A percentile compares a stretch with the other conserved stretches of the same genome.
phyloP scores from a whole-genome alignment of 2,113 vertebrate genomes.

The Ciconia maguari region DNA sequence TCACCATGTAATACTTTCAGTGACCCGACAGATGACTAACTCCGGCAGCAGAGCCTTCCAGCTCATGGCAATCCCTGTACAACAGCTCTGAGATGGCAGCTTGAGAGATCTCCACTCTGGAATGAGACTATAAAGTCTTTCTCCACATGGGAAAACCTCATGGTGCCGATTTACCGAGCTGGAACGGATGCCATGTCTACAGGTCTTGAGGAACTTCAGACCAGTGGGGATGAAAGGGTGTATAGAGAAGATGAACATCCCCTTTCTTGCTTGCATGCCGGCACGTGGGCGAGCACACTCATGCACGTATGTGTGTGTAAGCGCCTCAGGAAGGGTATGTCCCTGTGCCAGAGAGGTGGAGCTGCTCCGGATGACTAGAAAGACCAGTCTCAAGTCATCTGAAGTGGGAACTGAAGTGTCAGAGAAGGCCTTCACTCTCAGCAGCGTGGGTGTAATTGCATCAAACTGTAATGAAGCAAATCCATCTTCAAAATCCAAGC shows the following conservation, averaged over 20 bases:
- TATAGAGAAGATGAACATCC: fast-evolving
- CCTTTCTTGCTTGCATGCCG: not conserved
- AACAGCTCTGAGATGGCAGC: not conserved
- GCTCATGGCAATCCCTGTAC: not conserved
- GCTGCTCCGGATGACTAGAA: not conserved
- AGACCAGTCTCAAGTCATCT: not conserved
- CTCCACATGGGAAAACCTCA: not conserved
- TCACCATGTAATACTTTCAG: not conserved
- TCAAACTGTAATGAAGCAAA: not conserved
- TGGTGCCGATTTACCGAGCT: not conserved
- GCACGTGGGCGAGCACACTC: not conserved
- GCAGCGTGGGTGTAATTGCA: not conserved
- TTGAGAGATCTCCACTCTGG: not conserved
- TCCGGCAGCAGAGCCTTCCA: not conserved
- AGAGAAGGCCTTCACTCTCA: not conserved
- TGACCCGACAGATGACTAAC: not conserved
- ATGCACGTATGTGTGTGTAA: not conserved
- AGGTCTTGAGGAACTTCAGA: not conserved
- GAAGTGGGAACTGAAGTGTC: not conserved
- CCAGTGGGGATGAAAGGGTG: not conserved
- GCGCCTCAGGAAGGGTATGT: not conserved
- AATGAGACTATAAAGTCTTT: not conserved
- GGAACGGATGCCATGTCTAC: not conserved
- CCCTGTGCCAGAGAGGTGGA: not conserved
- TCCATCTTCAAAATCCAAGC: not conserved